Evolutionary conservation across 2,888 invertebrate genomes (phyloP).

Genomic region (Fragum sueziense): DNA sequence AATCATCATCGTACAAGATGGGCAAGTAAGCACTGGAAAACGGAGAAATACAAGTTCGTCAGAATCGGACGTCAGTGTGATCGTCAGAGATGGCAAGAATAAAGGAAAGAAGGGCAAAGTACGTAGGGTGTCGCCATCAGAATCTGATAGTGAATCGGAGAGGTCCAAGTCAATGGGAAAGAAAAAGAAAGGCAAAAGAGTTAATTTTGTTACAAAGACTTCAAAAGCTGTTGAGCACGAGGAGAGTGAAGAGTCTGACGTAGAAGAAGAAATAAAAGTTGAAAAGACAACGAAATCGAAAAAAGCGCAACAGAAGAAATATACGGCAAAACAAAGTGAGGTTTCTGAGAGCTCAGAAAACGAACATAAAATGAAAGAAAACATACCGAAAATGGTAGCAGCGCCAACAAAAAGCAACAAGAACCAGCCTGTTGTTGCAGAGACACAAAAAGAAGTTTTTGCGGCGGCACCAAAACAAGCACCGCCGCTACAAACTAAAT

Average conservation of each 20-base stretch:
- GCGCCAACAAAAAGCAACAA: not conserved
- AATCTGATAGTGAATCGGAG: constrained; percentile 23
- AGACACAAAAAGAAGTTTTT: not conserved
- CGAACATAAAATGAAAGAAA: constrained; percentile 20
- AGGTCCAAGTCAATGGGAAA: constrained; percentile 24
- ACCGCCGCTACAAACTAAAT: constrained; percentile 20
- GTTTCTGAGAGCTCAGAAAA: constrained; percentile 17
- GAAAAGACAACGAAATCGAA: constrained; percentile 15
- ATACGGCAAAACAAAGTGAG: constrained; percentile 1
- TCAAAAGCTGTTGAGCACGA: not conserved
- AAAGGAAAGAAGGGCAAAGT: constrained; percentile 35
- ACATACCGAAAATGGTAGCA: constrained; percentile 5
- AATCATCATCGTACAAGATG: constrained; percentile 56
- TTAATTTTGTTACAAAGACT: constrained; percentile 8
- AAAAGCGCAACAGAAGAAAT: constrained; percentile 21
- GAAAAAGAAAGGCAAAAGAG: constrained; percentile 21
- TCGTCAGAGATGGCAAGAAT: constrained; percentile 29
- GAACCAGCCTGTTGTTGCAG: constrained; percentile 1
- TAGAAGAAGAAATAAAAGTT: not conserved
- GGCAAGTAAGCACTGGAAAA: constrained; percentile 7
- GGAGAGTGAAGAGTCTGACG: constrained; percentile 5
- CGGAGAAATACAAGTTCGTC: constrained; percentile 41
- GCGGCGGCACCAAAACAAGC: constrained; percentile 10
- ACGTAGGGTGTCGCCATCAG: constrained; percentile 26
- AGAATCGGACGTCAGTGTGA: constrained; percentile 55